Conservation (phyloP, 2,888 invertebrate species). For the Machimus rusticus region DNA sequence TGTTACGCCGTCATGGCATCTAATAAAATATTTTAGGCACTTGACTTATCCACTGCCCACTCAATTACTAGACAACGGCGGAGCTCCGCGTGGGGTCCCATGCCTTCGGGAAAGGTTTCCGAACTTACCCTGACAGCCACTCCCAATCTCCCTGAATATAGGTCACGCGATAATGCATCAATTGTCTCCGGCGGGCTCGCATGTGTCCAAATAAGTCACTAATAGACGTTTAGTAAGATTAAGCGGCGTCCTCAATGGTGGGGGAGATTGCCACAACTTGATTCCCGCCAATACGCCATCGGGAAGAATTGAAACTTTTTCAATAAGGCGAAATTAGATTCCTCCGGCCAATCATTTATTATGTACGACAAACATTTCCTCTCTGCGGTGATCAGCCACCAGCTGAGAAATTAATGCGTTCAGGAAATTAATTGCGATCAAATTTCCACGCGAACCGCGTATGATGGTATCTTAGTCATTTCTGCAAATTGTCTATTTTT, state of each 20-base stretch:
- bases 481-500: neutral
- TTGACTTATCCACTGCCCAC: conserved; percentile 34
- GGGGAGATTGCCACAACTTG: neutral
- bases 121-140: neutral
- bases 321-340: neutral
- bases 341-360: neutral
- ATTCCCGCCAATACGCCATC: neutral
- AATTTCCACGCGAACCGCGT: neutral
- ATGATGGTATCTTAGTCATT: neutral
- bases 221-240: conserved; percentile 15
- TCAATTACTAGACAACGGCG: conserved; percentile 12
- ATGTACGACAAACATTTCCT: neutral
- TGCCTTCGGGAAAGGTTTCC: neutral
- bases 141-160: neutral
- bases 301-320: neutral
- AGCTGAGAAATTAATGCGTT: neutral
- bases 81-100: neutral
- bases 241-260: neutral
- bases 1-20: conserved; percentile 39
- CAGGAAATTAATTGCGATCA: neutral
- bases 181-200: neutral
- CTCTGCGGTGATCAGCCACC: neutral
- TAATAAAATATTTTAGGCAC: conserved; percentile 45
- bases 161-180: conserved; percentile 12
- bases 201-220: conserved; percentile 21